Conservation (phyloP, 2,113 vertebrate species). For the Rhea americana region DNA sequence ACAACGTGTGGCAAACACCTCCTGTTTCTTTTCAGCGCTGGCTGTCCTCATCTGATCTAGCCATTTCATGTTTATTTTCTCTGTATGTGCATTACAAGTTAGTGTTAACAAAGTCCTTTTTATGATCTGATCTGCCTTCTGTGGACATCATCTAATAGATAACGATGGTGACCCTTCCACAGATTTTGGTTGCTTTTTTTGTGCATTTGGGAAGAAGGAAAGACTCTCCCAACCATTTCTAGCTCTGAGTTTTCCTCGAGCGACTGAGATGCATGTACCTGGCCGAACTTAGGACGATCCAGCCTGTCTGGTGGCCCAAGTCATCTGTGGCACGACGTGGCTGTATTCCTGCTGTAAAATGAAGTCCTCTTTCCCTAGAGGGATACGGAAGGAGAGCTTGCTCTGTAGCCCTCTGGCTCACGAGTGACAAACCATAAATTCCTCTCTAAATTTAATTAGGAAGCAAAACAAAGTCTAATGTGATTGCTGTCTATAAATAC, state of each 20-base stretch:
- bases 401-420: neutral
- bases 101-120: neutral
- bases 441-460: neutral
- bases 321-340: neutral
- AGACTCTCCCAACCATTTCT: neutral
- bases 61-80: neutral
- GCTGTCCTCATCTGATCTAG: neutral
- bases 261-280: accelerated
- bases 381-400: neutral
- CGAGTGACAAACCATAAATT: neutral
- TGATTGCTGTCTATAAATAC: neutral
- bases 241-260: neutral
- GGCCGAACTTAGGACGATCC: neutral
- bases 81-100: neutral
- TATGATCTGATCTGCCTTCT: neutral
- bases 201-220: neutral
- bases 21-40: neutral
- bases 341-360: neutral
- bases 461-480: neutral
- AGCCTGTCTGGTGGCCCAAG: neutral
- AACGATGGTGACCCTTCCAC: neutral
- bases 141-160: neutral
- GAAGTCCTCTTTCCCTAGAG: neutral
- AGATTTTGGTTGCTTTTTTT: neutral
- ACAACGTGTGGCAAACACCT: neutral